Conservation (phyloP, 2,888 invertebrate species). For the Agriopis leucophaearia region DNA sequence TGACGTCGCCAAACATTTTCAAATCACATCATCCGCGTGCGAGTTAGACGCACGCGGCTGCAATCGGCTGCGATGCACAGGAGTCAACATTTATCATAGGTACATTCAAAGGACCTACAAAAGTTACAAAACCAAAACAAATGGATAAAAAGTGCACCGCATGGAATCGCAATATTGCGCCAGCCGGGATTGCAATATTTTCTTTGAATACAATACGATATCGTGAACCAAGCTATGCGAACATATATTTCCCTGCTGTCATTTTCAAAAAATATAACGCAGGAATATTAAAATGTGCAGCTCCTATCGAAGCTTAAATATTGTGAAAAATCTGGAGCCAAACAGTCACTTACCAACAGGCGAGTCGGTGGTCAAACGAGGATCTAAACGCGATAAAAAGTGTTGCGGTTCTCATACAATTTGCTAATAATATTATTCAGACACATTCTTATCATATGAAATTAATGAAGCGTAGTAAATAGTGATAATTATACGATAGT, state of each 20-base stretch:
- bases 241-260: constrained; percentile 46
- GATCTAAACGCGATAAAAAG: no score
- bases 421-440: constrained; percentile 3
- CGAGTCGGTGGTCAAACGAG: no score
- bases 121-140: constrained; percentile 50
- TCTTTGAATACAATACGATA: constrained; percentile 66
- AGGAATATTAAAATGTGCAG: constrained; percentile 42
- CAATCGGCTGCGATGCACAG: no score
- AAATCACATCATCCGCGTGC: no score
- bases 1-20: no score
- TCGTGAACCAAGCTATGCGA: constrained; percentile 54
- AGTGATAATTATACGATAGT: constrained; percentile 29
- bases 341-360: background rate
- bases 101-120: constrained; percentile 35
- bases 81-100: constrained; percentile 45
- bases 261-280: constrained; percentile 51
- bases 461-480: constrained; percentile 36
- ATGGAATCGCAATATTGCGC: constrained; percentile 65
- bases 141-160: constrained; percentile 58
- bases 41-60: no score
- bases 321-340: background rate
- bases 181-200: constrained; percentile 65
- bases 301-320: background rate
- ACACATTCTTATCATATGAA: constrained; percentile 13
- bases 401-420: background rate